Base-by-base conservation (phyloP, 2,888 invertebrate genomes). In the Hipparchia sbordonii region DNA sequence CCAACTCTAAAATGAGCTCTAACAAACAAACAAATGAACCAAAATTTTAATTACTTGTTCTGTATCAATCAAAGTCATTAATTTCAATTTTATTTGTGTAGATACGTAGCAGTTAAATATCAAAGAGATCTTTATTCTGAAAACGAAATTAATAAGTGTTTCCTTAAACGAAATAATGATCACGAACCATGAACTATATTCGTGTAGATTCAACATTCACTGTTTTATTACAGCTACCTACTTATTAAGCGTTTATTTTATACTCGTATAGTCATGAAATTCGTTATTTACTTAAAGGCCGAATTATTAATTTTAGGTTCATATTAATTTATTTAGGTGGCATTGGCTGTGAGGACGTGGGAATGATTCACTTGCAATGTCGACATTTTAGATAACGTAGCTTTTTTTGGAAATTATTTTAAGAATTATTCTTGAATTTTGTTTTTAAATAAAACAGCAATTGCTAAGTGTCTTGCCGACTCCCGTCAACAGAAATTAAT, bases 121-220 rank as follows among this genome's bases (percentile, higher is more conserved):
- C 8, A 52, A 52, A 10, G 8, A 6, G 4, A 4, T 13, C 1
- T 13, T 56, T 56, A 59, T 33, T 59, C 33, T 59, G 6, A 59
- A 59, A 8, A 59, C 10, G 23, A 23, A 33, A 9, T 39, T 33
- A 9, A 7, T 23, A 23, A 23, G 8, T 2, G n/a, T 2, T 33
- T 52, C 8, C 52, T 61, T 56, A 9, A 51, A 61, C 8, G 45
- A 46, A 61, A n/a, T 45, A 10, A 45, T 61, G 2, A 62, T 60
- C 9, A 39, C 13, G n/a, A 9, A 23, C 23, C 63, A n/a, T 63
- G 63, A 63, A 51, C 63, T 6, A 48, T 51, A 48, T 51, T 51
- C 10, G 23, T 63, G 48, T 13, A 23, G 23, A 23, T 48, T 63
- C 48, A 48, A 63, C 48, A 48, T 63, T 63, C 63, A 46, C 61